These are phyloP conservation scores for Oryzias sinensis DNA, from an alignment of 2,797 vertebrate genomes.

Conservation along the genomic window DNA sequence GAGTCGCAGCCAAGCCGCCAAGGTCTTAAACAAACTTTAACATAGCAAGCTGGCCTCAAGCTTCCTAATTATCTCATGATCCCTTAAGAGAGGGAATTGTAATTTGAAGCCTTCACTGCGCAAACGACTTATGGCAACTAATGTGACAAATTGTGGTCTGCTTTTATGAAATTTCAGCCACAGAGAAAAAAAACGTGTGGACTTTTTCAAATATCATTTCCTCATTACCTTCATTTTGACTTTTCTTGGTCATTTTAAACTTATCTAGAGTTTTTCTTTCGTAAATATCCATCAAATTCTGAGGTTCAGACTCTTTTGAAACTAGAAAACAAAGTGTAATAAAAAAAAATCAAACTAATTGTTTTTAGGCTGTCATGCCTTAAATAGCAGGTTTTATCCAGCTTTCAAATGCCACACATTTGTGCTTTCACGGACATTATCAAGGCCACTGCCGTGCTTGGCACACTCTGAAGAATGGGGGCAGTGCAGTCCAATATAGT, in stretches of 20 bases:
- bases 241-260: constrained; percentile 23
- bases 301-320: not conserved
- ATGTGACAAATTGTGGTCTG: constrained; percentile 35
- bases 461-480: constrained; percentile 43
- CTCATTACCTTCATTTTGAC: constrained; percentile 28
- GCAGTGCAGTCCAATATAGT: constrained; percentile 68
- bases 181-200: constrained; percentile 17
- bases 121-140: constrained; percentile 11
- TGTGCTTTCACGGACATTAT: constrained; percentile 29
- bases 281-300: no score
- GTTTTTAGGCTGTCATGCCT: not conserved
- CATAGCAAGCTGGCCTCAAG: constrained; percentile 10
- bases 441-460: constrained; percentile 50
- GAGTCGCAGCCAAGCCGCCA: constrained; percentile 47
- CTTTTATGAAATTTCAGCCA: constrained; percentile 16
- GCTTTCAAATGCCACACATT: constrained; percentile 31
- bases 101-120: constrained; percentile 32
- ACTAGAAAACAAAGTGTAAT: not conserved
- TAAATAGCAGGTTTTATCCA: constrained; percentile 7
- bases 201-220: constrained; percentile 20
- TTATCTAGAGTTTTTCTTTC: constrained; percentile 6
- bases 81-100: constrained; percentile 35
- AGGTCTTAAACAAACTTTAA: constrained; percentile 43
- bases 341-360: not conserved
- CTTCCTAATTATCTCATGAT: constrained; percentile 31